These are phyloP conservation scores for Palythoa grandis DNA, from an alignment of 92 coral and sea anemone species.

Conservation along the genomic window DNA sequence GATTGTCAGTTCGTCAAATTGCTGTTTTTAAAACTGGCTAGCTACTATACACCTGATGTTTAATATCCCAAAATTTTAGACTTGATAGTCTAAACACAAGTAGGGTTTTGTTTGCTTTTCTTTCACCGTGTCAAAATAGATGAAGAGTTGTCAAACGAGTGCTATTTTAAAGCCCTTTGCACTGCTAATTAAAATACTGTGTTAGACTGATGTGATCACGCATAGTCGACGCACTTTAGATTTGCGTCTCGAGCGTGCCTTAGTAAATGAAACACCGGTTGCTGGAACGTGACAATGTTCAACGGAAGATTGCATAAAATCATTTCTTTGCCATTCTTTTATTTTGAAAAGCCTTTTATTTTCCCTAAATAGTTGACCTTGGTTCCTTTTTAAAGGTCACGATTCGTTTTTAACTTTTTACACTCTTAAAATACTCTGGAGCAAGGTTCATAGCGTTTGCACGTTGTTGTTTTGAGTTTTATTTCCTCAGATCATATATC, in stretches of 20 bases:
- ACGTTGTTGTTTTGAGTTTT: constrained; percentile 26
- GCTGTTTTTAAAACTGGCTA: not conserved
- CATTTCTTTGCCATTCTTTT: not conserved
- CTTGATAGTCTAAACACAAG: not conserved
- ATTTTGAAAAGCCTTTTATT: constrained; percentile 18
- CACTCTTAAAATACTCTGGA: not conserved
- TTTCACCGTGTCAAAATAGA: not conserved
- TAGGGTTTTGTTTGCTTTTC: not conserved
- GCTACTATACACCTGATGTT: not conserved
- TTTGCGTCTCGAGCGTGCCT: not conserved
- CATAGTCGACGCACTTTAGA: not conserved
- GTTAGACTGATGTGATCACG: not conserved
- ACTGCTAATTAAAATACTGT: not conserved
- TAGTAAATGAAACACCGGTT: not conserved
- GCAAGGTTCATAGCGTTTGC: not conserved
- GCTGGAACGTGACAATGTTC: not conserved
- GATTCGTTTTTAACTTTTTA: not conserved
- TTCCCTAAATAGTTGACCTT: constrained; percentile 9
- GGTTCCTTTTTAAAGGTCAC: constrained; percentile 19
- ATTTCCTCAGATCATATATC: constrained; percentile 13
- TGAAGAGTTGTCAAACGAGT: not conserved
- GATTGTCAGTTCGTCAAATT: not conserved
- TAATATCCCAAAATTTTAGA: not conserved
- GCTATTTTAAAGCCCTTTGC: not conserved
- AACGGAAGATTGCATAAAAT: not conserved